Percentiles rank a stretch among this genome's conserved stretches.
These are phyloP conservation scores for Phortica okadai DNA, from an alignment of 2,888 invertebrate species.

Conservation along the genomic window DNA sequence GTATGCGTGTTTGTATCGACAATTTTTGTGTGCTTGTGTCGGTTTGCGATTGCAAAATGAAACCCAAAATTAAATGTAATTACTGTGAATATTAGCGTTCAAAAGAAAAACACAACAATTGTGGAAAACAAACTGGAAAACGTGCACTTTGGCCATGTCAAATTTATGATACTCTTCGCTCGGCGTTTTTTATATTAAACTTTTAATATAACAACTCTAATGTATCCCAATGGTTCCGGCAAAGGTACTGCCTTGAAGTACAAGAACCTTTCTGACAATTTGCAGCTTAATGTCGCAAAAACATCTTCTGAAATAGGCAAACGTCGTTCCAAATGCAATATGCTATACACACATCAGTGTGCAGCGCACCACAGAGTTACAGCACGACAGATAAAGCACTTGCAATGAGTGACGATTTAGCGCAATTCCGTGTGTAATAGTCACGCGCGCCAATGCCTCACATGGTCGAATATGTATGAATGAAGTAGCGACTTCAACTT, in stretches of 20 bases:
- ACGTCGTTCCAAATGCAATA: too few relatives aligned
- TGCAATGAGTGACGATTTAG: conserved; percentile 34
- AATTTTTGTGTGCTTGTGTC: conserved; percentile 29
- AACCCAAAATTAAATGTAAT: conserved; percentile 67
- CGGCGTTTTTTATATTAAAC: too few relatives aligned
- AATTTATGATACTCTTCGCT: too few relatives aligned
- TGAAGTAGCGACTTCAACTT: too few relatives aligned
- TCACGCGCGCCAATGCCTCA: conserved; percentile 60
- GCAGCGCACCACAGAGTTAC: not conserved
- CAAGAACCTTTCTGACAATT: too few relatives aligned
- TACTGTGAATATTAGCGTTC: conserved; percentile 44
- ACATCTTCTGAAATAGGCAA: too few relatives aligned
- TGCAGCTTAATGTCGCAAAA: too few relatives aligned
- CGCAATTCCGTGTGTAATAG: not conserved
- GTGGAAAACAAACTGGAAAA: conserved; percentile 1
- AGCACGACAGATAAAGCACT: not conserved
- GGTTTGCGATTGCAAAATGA: conserved; percentile 56
- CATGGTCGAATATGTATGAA: not conserved
- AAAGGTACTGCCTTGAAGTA: too few relatives aligned
- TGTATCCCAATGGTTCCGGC: too few relatives aligned
- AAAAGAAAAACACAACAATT: conserved; percentile 42
- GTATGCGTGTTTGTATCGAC: not conserved
- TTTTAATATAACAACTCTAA: too few relatives aligned
- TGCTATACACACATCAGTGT: too few relatives aligned
- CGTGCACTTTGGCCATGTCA: too few relatives aligned